Evolutionary conservation across 2,888 invertebrate genomes (phyloP).

Genomic region (Hyalella azteca): DNA sequence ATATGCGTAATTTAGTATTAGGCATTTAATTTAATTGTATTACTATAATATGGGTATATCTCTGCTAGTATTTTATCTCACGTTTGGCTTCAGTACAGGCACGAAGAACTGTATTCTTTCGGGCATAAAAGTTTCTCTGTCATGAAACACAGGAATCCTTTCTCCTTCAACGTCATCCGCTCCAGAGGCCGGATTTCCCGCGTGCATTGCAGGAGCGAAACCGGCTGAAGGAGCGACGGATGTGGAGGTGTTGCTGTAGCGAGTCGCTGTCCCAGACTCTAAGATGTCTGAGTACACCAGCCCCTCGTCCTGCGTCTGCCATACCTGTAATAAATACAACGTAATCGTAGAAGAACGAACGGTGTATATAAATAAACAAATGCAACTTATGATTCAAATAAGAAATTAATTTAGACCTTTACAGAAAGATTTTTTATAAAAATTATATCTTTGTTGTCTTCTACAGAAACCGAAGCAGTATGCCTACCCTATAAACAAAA

Average conservation of each 20-base stretch:
- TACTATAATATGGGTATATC: too few species aligned
- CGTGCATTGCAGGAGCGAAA: not conserved
- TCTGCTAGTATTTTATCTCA: too few species aligned
- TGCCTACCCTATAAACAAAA: too few species aligned
- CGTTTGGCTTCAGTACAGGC: not conserved
- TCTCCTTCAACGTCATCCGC: not conserved
- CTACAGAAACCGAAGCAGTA: too few species aligned
- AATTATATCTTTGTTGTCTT: too few species aligned
- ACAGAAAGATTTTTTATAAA: too few species aligned
- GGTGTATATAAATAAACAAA: too few species aligned
- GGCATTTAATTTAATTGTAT: too few species aligned
- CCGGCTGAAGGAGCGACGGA: not conserved
- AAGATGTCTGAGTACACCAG: conserved; percentile 8
- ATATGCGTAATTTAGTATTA: too few species aligned
- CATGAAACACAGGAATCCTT: not conserved
- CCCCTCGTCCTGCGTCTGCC: not conserved
- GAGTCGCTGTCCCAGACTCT: not conserved
- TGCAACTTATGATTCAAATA: too few species aligned
- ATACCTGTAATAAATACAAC: not conserved
- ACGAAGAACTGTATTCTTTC: conserved; percentile 35
- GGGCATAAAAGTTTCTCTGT: not conserved
- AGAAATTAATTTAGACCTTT: too few species aligned
- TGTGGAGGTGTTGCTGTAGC: not conserved
- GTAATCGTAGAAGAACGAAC: too few species aligned
- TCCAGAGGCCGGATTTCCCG: not conserved